Base-by-base conservation (phyloP, 2,888 invertebrate species). In the Elegia similella region DNA sequence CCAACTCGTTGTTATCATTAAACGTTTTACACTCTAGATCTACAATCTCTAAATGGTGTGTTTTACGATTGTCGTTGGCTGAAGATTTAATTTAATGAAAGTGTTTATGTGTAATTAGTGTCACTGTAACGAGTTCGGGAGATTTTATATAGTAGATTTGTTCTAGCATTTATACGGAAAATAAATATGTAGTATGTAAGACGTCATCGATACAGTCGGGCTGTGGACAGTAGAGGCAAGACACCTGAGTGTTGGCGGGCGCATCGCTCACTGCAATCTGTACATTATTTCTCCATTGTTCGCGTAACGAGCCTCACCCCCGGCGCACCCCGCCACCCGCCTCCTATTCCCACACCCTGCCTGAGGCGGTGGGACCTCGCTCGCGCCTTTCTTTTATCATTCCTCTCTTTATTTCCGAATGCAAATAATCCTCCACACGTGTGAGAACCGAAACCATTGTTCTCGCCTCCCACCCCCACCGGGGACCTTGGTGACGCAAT, bases 381-480 rank as follows among this genome's bases (percentile, higher is more conserved):
- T 92, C 89, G 90, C 92, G 92, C 92, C 90, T 92, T 92, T 91
- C 91, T 91, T 92, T 87, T 89, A 89, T 89, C 88, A 89, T 87
- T 88, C 88, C 91, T 92, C 88, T 92, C 88, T 90, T 91, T 90
- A 90, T 91, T 90, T 91, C 92, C 92, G 92, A 92, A 92, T 92
- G 92, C 92, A 92, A 92, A 92, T 92, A 92, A 92, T 92, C 92
- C 91, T 91, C 92, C 92, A 90, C 91, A 92, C 92, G 92, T 92
- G 92, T 92, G 92, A 92, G 92, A 92, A 92, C 91, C 90, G 90
- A 92, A 92, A 91, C 91, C 92, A 91, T 91, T 91, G 92, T 91
- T 91, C 90, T 88, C 88, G 84, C 88, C 86, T 82, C 82, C 86
- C 86, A 69, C 77, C 81, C 78, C 81, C 86, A 76, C 79, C 78